Conservation (phyloP, 64 coral and sea anemone genomes). For the Orbicella faveolata region DNA sequence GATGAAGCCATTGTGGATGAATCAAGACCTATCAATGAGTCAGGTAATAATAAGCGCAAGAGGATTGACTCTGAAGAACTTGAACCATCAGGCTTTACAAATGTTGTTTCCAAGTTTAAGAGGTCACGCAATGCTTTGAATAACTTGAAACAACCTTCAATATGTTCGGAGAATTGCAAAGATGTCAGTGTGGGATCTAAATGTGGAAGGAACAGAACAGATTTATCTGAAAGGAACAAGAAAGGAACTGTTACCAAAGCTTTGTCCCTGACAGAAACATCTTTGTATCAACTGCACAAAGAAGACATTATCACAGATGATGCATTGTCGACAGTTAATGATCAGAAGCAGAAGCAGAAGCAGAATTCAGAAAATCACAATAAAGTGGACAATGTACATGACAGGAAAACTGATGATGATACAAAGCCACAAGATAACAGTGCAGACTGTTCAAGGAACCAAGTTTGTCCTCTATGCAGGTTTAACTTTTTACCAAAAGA, state of each 20-base stretch:
- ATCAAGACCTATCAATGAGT: neutral
- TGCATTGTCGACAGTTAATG: neutral
- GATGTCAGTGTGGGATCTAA: neutral
- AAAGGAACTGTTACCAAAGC: neutral
- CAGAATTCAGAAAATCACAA: neutral
- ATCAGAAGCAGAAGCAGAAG: neutral
- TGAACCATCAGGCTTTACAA: neutral
- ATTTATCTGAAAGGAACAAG: neutral
- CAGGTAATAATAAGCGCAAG: neutral
- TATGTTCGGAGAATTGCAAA: conserved; percentile 6
- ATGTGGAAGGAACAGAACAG: neutral
- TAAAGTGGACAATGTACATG: neutral
- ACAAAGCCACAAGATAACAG: neutral
- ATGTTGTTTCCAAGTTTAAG: conserved; percentile 28
- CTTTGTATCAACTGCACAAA: neutral
- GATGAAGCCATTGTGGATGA: neutral
- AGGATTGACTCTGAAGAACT: conserved; percentile 23
- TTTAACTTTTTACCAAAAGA: conserved; percentile 17
- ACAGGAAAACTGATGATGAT: neutral
- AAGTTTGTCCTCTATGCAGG: conserved; percentile 60
- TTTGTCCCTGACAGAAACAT: neutral
- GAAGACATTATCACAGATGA: too few species aligned
- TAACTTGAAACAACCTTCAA: conserved; percentile 2
- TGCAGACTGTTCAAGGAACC: neutral
- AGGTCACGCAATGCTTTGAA: conserved; percentile 10